These are phyloP conservation scores for Microcebus griseorufus DNA, from an alignment of 2,113 vertebrate species.

Conservation along the genomic window DNA sequence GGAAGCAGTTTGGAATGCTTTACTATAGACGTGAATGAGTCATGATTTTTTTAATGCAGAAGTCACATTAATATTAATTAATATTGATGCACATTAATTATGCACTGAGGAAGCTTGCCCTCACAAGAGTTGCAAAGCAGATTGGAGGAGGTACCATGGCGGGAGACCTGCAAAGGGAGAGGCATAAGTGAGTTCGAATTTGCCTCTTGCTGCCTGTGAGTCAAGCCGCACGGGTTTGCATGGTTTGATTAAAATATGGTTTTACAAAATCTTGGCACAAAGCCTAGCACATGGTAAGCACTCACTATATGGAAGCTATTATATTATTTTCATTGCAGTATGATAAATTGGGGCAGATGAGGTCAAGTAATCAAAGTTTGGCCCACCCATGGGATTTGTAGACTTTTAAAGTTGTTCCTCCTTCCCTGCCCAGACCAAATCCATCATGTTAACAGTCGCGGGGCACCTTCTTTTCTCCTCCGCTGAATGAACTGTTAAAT, in stretches of 20 bases:
- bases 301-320: not conserved
- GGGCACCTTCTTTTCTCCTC: not conserved
- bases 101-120: not conserved
- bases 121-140: not conserved
- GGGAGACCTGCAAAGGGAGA: not conserved
- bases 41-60: not conserved
- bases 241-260: not conserved
- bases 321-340: not conserved
- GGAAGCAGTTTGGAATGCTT: not conserved
- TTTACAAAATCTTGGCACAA: slow-evolving; percentile 18
- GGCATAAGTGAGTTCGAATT: not conserved
- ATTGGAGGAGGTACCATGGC: not conserved
- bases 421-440: not conserved
- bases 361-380: not conserved
- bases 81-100: not conserved
- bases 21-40: too few relatives aligned
- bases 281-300: not conserved
- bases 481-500: not conserved
- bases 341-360: not conserved
- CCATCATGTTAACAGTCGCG: accelerated
- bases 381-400: not conserved
- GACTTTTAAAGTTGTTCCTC: not conserved
- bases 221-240: not conserved
- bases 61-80: not conserved
- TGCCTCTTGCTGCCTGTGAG: not conserved